A percentile compares a stretch with the other conserved stretches of the same genome.
Evolutionary conservation across 2,888 invertebrate genomes (phyloP).

Genomic region (Sarcophaga variegata): DNA sequence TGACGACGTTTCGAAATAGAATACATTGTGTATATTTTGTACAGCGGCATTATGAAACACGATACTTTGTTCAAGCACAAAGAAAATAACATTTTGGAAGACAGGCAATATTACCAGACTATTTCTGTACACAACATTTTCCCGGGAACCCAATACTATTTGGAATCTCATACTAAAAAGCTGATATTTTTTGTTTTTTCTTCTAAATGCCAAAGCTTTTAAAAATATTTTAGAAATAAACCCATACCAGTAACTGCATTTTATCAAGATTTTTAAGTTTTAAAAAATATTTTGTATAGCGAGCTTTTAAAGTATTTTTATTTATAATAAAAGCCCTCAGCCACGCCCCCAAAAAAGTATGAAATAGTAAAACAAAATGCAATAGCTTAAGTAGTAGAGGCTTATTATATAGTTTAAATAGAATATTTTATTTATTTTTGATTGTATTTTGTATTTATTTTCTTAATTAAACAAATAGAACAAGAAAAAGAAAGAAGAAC

Average conservation of each 20-base stretch:
- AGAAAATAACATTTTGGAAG: no score
- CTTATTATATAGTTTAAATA: conserved; percentile 46
- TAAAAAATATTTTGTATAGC: conserved; percentile 15
- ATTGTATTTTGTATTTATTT: conserved; percentile 21
- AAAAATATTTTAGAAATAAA: neutral
- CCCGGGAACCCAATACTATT: no score
- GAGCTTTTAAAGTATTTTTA: conserved; percentile 31
- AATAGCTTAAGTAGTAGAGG: conserved; percentile 69
- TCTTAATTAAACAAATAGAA: neutral
- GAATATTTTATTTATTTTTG: conserved; percentile 46
- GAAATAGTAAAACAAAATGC: conserved; percentile 36
- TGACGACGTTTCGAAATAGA: no score
- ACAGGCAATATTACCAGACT: no score
- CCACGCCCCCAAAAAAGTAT: conserved; percentile 22
- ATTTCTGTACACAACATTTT: no score
- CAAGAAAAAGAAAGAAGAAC: no score
- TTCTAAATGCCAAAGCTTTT: neutral
- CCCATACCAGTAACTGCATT: conserved; percentile 56
- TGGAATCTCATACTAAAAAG: no score
- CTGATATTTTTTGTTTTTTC: no score
- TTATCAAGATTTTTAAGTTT: neutral
- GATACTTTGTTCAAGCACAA: no score
- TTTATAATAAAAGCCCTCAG: conserved; percentile 10
- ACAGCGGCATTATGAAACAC: no score
- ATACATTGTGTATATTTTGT: no score